Percentiles rank a stretch among this genome's conserved stretches.
Evolutionary conservation across 2,113 vertebrate species (phyloP).

Genomic region (Stomatorhinus ivindoensis): DNA sequence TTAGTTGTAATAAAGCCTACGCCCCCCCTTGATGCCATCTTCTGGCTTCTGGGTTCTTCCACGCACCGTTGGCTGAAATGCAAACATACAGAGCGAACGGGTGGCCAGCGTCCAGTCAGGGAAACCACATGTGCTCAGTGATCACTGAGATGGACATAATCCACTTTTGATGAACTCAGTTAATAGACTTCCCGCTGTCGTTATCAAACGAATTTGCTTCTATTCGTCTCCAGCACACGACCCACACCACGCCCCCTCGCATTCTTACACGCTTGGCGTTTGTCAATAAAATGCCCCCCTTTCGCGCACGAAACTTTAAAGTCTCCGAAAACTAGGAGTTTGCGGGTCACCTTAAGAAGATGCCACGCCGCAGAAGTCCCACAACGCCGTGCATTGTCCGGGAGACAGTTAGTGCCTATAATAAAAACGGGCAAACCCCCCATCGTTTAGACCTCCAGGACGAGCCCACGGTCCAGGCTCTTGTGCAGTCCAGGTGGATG

Average conservation of each 20-base stretch:
- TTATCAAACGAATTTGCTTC: conserved; percentile 47
- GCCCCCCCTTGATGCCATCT: not conserved
- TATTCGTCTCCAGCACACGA: conserved; percentile 55
- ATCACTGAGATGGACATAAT: conserved; percentile 60
- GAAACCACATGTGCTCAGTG: conserved; percentile 30
- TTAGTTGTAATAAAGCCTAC: not conserved
- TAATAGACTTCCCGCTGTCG: conserved; percentile 54
- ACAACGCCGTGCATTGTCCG: conserved; percentile 29
- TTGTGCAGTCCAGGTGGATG: conserved; percentile 33
- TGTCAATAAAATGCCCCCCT: conserved; percentile 43
- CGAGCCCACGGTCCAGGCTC: conserved; percentile 33
- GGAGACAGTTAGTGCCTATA: conserved; percentile 7
- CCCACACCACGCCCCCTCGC: conserved; percentile 53
- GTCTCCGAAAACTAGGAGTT: not conserved
- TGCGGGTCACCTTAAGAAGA: conserved; percentile 21
- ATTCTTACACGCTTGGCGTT: conserved; percentile 32
- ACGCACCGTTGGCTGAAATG: not conserved
- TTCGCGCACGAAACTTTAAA: conserved; percentile 18
- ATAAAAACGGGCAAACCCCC: not conserved
- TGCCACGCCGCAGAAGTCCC: conserved; percentile 40
- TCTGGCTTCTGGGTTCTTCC: not conserved
- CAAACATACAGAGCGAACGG: conserved; percentile 4
- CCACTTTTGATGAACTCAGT: conserved; percentile 66
- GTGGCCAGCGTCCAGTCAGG: conserved; percentile 17
- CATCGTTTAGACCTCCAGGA: conserved; percentile 1